Percentiles rank a stretch among this genome's conserved stretches.
These are phyloP conservation scores for Ophonus ardosiacus DNA, from an alignment of 2,888 invertebrate species.

Conservation along the genomic window DNA sequence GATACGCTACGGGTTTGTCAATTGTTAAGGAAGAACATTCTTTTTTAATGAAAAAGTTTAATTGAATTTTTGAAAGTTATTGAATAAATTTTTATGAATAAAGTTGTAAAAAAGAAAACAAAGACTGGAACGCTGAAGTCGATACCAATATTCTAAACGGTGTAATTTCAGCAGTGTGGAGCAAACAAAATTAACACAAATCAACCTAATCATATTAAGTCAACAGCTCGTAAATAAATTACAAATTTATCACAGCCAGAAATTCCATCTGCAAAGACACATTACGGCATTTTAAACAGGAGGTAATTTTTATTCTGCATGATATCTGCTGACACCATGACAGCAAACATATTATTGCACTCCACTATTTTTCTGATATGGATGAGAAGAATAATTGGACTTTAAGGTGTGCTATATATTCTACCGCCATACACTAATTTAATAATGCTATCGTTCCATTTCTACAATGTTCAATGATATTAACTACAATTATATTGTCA, in stretches of 20 bases:
- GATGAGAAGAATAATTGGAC: constrained; percentile 28
- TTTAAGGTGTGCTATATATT: constrained; percentile 19
- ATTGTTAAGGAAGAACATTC: constrained; percentile 6
- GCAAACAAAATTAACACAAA: constrained; percentile 27
- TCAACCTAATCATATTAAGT: constrained; percentile 33
- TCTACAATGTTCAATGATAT: constrained; percentile 10
- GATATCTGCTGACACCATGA: constrained; percentile 23
- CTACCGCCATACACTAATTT: constrained; percentile 23
- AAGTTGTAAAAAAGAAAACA: constrained; percentile 29
- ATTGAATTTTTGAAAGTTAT: constrained; percentile 24
- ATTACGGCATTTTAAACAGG: constrained; percentile 13
- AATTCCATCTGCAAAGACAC: constrained; percentile 31
- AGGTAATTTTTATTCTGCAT: constrained; percentile 31
- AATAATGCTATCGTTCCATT: constrained; percentile 28
- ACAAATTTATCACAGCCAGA: constrained; percentile 11
- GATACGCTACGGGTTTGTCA: not conserved
- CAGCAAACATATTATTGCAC: constrained; percentile 38
- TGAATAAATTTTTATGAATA: constrained; percentile 40
- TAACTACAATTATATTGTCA: constrained; percentile 24
- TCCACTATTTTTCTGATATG: constrained; percentile 9
- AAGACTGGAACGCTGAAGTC: not conserved
- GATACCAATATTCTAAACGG: constrained; percentile 21
- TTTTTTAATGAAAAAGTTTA: constrained; percentile 42
- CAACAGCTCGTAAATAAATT: constrained; percentile 20
- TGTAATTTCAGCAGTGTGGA: not conserved